These are phyloP conservation scores for Ganaspis sp. DNA, from an alignment of 1,140 invertebrate genomes.

Conservation along the genomic window DNA sequence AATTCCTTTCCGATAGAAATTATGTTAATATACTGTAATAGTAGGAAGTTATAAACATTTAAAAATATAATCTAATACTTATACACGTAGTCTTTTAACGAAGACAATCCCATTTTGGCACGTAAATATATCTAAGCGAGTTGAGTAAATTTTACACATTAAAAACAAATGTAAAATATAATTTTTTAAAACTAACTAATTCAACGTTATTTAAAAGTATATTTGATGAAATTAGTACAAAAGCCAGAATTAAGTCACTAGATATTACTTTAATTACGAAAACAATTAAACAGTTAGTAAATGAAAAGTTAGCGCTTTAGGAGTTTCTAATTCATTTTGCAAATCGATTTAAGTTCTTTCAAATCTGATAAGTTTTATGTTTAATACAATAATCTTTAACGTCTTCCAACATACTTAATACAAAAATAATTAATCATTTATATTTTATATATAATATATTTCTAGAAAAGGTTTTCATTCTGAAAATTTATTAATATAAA, in stretches of 20 bases:
- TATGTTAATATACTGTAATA: not conserved
- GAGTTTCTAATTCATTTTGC: not conserved
- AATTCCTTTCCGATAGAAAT: not conserved
- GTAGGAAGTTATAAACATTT: not conserved
- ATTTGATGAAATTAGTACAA: not conserved
- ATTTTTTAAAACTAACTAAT: too few species aligned
- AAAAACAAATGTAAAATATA: too few species aligned
- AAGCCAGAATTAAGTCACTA: not conserved
- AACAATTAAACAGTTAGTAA: too few species aligned
- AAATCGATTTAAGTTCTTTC: too few species aligned
- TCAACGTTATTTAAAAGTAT: not conserved
- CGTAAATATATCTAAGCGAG: not conserved
- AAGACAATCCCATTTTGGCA: constrained; percentile 20
- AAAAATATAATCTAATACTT: not conserved
- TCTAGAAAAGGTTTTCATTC: too few species aligned
- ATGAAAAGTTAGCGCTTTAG: not conserved
- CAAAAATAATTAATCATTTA: too few species aligned
- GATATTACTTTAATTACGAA: not conserved
- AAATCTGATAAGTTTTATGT: too few species aligned
- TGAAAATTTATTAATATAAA: not conserved
- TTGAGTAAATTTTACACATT: too few species aligned
- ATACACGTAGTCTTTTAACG: not conserved
- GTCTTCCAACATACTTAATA: too few species aligned
- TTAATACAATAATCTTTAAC: too few species aligned
- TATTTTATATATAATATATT: too few species aligned